A percentile compares a stretch with the other conserved stretches of the same genome.
Conservation (phyloP, 2,888 invertebrate genomes). For the Galerucella calmariensis region DNA sequence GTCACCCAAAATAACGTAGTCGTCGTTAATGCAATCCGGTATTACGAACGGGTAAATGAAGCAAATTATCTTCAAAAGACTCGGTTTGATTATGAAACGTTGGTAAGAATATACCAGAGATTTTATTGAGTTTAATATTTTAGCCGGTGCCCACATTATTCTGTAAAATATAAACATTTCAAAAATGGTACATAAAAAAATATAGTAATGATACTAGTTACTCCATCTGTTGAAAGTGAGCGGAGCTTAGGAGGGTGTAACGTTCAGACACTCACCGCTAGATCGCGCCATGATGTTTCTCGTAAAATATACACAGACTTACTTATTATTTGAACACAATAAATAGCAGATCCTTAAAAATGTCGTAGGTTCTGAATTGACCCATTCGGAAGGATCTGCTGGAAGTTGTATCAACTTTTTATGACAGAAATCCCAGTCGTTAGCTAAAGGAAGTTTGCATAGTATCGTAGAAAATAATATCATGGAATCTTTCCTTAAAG, state of each 20-base stretch:
- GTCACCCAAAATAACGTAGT: constrained; percentile 35
- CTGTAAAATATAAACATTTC: constrained; percentile 25
- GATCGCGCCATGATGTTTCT: too few relatives aligned
- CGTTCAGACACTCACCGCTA: too few relatives aligned
- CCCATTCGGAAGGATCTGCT: constrained; percentile 32
- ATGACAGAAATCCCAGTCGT: constrained; percentile 20
- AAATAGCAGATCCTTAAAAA: constrained; percentile 38
- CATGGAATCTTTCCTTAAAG: constrained; percentile 24
- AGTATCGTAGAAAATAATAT: constrained; percentile 34
- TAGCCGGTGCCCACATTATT: constrained; percentile 31
- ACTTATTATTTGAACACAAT: constrained; percentile 34
- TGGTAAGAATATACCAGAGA: constrained; percentile 35
- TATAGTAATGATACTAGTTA: too few relatives aligned
- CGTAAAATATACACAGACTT: background rate
- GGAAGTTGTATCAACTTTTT: constrained; percentile 28
- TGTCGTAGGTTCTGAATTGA: constrained; percentile 8
- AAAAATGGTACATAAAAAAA: background rate
- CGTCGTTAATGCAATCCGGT: constrained; percentile 17
- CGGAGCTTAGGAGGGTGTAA: too few relatives aligned
- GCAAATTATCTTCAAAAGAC: constrained; percentile 33
- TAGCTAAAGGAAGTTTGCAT: constrained; percentile 11
- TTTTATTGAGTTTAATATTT: constrained; percentile 35
- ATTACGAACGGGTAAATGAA: constrained; percentile 34
- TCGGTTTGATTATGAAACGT: constrained; percentile 21
- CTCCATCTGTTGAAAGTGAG: too few relatives aligned